phyloP scores from a whole-genome alignment of 92 coral and sea anemone species.

The Siderastrea radians region DNA sequence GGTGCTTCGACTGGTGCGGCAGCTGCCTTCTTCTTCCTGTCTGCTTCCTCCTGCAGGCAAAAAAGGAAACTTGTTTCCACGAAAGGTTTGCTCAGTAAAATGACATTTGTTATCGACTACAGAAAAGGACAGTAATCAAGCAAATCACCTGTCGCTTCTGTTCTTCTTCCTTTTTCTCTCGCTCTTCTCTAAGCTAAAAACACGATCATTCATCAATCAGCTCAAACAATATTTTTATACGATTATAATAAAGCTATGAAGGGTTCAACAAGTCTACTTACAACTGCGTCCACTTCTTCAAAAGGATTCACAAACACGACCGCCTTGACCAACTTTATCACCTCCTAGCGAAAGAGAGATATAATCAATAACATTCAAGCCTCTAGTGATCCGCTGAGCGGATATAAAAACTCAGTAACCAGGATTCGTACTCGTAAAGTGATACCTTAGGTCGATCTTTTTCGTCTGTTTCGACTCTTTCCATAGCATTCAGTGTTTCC shows the following conservation, averaged over 20 bases:
- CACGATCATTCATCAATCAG: neutral
- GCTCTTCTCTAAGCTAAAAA: constrained; percentile 85
- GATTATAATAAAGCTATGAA: neutral
- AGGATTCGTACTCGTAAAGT: neutral
- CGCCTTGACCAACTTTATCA: constrained; percentile 81
- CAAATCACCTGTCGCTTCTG: constrained; percentile 72
- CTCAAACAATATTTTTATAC: neutral
- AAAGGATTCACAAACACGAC: constrained; percentile 92
- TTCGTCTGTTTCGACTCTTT: constrained; percentile 89
- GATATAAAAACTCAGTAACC: too few relatives aligned
- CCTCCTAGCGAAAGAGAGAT: constrained; percentile 68
- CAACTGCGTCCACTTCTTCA: constrained; percentile 93
- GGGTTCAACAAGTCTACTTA: constrained; percentile 43
- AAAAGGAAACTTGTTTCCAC: neutral
- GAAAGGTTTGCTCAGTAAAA: neutral
- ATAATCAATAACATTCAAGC: neutral
- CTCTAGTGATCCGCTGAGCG: neutral
- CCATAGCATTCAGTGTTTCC: constrained; percentile 92
- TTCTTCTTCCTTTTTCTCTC: constrained; percentile 87
- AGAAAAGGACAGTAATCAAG: neutral
- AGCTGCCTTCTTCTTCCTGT: constrained; percentile 69
- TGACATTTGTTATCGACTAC: neutral
- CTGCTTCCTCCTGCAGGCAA: constrained; percentile 81
- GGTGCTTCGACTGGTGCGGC: constrained; percentile 83
- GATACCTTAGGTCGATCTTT: constrained; percentile 97